phyloP scores from a whole-genome alignment of 2,888 invertebrate genomes.

The Pheosia tremula region DNA sequence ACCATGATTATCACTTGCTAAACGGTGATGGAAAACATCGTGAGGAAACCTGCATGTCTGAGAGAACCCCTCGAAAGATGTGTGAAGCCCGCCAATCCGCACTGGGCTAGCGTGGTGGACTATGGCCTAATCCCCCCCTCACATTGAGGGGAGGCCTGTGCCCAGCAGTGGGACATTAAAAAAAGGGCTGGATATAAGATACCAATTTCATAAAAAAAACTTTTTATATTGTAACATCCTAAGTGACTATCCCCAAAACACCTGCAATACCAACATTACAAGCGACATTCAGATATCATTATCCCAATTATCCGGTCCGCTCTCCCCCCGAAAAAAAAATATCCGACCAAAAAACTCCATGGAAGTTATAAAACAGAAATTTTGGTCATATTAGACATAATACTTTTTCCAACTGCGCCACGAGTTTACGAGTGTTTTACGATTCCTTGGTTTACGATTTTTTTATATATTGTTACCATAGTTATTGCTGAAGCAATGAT shows the following conservation, averaged over 20 bases:
- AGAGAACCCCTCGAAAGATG: too few relatives aligned
- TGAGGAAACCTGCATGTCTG: too few relatives aligned
- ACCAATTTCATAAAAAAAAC: too few relatives aligned
- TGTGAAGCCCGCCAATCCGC: too few relatives aligned
- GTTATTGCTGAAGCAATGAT: conserved; percentile 44
- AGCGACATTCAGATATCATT: conserved; percentile 8
- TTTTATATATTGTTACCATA: conserved; percentile 48
- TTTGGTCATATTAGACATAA: conserved; percentile 40
- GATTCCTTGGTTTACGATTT: conserved; percentile 51
- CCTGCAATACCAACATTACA: background rate
- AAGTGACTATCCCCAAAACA: background rate
- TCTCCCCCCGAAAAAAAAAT: conserved; percentile 22
- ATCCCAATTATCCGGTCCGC: conserved; percentile 18
- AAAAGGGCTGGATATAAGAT: too few relatives aligned
- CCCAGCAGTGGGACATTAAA: too few relatives aligned
- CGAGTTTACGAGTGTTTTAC: conserved; percentile 24
- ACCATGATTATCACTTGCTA: too few relatives aligned
- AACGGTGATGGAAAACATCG: too few relatives aligned
- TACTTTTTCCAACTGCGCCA: conserved; percentile 24
- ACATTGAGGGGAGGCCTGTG: too few relatives aligned
- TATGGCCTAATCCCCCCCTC: too few relatives aligned
- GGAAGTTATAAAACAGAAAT: conserved; percentile 31
- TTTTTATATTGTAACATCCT: background rate
- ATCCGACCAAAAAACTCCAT: conserved; percentile 8
- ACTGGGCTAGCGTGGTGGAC: too few relatives aligned